These are phyloP conservation scores for Armadillidium nasatum DNA, from an alignment of 1,140 invertebrate species.

Conservation along the genomic window DNA sequence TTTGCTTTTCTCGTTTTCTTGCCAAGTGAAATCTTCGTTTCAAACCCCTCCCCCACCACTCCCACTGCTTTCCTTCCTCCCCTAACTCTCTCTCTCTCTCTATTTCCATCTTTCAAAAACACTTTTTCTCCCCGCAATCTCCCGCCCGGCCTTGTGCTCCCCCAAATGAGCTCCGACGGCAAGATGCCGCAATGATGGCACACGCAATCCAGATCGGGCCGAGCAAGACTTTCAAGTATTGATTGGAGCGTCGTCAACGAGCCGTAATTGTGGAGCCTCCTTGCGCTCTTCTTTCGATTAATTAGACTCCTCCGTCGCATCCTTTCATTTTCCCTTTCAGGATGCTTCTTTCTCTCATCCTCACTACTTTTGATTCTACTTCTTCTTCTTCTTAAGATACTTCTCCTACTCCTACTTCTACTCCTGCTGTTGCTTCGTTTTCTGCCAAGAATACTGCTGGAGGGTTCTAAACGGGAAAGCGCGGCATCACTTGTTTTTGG, in stretches of 20 bases:
- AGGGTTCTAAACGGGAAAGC: not conserved
- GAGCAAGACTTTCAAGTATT: slow-evolving; percentile 12
- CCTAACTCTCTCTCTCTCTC: not conserved
- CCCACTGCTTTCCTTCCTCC: not conserved
- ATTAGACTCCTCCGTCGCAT: slow-evolving; percentile 4
- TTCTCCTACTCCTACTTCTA: not conserved
- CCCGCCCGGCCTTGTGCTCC: not conserved
- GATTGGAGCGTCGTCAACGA: slow-evolving; percentile 7
- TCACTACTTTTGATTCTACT: not conserved
- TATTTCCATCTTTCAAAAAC: slow-evolving; percentile 1
- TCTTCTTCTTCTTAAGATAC: not conserved
- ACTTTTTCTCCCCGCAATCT: not conserved
- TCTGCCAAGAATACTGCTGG: not conserved
- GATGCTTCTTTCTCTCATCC: not conserved
- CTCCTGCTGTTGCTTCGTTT: not conserved
- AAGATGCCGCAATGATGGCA: slow-evolving; percentile 11
- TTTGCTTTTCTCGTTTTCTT: not conserved
- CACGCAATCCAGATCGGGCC: slow-evolving; percentile 3
- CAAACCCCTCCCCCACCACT: not conserved
- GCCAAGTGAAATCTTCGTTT: not conserved
- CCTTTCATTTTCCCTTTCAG: not conserved
- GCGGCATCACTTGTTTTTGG: slow-evolving; percentile 2
- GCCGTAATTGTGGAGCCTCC: slow-evolving; percentile 10
- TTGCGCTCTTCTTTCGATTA: slow-evolving; percentile 8
- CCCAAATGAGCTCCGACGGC: slow-evolving; percentile 9